Conservation (phyloP, 92 coral and sea anemone species). For the Paramuricea clavata region DNA sequence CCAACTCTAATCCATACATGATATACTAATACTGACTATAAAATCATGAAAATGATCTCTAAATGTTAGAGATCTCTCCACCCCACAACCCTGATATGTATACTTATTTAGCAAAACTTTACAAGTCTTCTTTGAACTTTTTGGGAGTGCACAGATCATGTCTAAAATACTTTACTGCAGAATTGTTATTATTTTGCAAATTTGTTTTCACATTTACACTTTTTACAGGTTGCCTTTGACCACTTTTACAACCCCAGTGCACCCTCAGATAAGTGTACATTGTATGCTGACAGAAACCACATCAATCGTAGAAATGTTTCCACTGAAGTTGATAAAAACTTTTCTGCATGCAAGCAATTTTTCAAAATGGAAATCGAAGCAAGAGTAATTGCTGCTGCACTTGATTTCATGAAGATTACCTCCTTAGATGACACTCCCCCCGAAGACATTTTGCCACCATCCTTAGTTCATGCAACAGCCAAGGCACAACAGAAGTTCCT, state of each 20-base stretch:
- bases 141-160: too few species aligned
- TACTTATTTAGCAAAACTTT: too few species aligned
- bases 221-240: constrained; percentile 10
- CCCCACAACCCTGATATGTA: too few species aligned
- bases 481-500: not conserved
- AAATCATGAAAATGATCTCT: too few species aligned
- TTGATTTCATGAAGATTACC: constrained; percentile 37
- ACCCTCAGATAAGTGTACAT: constrained; percentile 50
- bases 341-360: constrained; percentile 50
- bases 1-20: too few species aligned
- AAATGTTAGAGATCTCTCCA: too few species aligned
- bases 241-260: constrained; percentile 31
- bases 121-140: too few species aligned
- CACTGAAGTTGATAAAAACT: constrained; percentile 33
- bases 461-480: not conserved
- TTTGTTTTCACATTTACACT: not conserved
- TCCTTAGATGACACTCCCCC: constrained; percentile 40
- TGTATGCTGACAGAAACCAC: constrained; percentile 38
- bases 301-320: constrained; percentile 59
- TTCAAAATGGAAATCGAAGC: constrained; percentile 50
- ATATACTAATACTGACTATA: too few species aligned
- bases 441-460: constrained; percentile 1
- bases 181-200: too few species aligned
- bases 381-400: constrained; percentile 53
- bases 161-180: too few species aligned